A percentile compares a stretch with the other conserved stretches of the same genome.
Evolutionary conservation across 2,888 invertebrate species (phyloP).

Genomic region (Lasioglossum vierecki): DNA sequence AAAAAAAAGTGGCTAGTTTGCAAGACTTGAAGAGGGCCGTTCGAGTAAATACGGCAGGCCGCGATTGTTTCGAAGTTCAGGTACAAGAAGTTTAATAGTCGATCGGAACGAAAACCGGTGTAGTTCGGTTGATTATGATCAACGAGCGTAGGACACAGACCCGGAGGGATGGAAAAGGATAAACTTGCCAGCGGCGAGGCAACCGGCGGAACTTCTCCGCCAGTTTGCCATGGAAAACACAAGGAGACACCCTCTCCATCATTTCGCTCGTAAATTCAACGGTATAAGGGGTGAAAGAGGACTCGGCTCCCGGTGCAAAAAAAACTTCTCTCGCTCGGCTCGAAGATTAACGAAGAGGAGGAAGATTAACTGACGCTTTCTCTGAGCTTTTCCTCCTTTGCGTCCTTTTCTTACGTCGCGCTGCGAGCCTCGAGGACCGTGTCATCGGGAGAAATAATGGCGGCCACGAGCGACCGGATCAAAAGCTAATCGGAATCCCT

Average conservation of each 20-base stretch:
- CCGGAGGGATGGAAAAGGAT: slow-evolving; percentile 32
- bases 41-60: background rate
- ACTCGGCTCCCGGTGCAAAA: slow-evolving; percentile 62
- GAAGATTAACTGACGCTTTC: slow-evolving; percentile 65
- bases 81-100: slow-evolving; percentile 16
- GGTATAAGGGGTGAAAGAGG: slow-evolving; percentile 54
- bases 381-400: background rate
- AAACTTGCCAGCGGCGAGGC: slow-evolving; percentile 29
- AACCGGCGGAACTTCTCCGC: slow-evolving; percentile 39
- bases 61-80: background rate
- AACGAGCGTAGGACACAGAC: slow-evolving; percentile 23
- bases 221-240: slow-evolving; percentile 60
- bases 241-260: slow-evolving; percentile 72
- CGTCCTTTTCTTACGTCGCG: slow-evolving; percentile 30
- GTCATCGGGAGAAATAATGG: slow-evolving; percentile 57
- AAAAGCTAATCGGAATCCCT: slow-evolving; percentile 57
- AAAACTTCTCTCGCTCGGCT: slow-evolving; percentile 68
- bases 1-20: background rate
- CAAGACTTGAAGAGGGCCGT: background rate
- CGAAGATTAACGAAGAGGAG: slow-evolving; percentile 76
- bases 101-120: slow-evolving; percentile 28
- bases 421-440: slow-evolving; percentile 36
- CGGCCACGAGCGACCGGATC: slow-evolving; percentile 38
- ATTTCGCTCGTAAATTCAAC: slow-evolving; percentile 74
- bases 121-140: slow-evolving; percentile 48